Evolutionary conservation across 2,797 vertebrate species (phyloP), one percentile per base, ranked within the genome.

Genomic region (Podarcis siculus): DNA sequence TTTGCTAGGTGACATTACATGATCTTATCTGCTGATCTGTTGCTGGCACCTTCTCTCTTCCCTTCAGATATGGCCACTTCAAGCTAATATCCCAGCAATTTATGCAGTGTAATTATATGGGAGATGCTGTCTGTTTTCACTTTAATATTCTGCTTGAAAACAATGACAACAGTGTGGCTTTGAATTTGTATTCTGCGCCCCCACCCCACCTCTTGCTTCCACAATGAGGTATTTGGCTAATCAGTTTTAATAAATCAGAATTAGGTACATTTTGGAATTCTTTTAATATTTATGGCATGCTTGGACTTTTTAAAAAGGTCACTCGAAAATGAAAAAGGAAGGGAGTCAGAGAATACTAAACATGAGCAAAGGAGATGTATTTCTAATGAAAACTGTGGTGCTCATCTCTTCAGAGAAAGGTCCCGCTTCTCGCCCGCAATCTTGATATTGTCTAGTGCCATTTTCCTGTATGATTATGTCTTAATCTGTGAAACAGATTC

Each of bases 231-330:
- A 84, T 91, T 94, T 83, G 79, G 90, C 88, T 90, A 92, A 71
- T 87, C 79, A 83, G 82, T 90, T 93, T 93, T 96, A 86, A 84
- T 93, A 93, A 93, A 91, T 86, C 23, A 91, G 89, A 92, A 93
- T 87, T 80, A 91, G 67, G 79, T 89, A 25, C 72, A 49, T 92
- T 91, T 86, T 92, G 69, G 82, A 92, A 80, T 92, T 88, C 76
- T 93, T 95, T 96, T 93, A 97, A 94, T 96, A 95, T 94, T 95
- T 92, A 95, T 89, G 66, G 82, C 73, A 86, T 93, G 61, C 73
- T 89, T 90, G 90, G 90, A 80, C 91, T 96, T 95, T 90, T 93
- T 93, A 7, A 61, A 97, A 96, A 96, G 94, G 94, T 96, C 93
- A 93, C 79, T 89, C 86, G 90, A 90, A 96, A 95, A 95, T 93